Conservation (phyloP, 2,797 vertebrate genomes). For the Toxotes lorentzi region DNA sequence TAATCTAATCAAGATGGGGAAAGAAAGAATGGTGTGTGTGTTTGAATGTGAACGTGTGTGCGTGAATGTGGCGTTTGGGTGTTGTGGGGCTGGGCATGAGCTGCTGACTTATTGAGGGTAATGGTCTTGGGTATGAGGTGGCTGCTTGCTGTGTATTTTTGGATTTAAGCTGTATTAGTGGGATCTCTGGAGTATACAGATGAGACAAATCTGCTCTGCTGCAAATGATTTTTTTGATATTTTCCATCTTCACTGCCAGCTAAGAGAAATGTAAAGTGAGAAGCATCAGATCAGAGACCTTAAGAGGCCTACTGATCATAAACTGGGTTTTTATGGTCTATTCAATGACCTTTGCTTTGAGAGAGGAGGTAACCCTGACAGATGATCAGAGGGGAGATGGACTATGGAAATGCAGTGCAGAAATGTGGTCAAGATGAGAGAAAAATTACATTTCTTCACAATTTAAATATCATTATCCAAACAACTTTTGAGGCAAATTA, state of each 20-base stretch:
- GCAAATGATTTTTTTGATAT: constrained; percentile 9
- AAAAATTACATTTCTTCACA: constrained; percentile 23
- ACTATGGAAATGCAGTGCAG: constrained; percentile 9
- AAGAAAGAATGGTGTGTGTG: constrained; percentile 59
- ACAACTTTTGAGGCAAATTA: constrained; percentile 1
- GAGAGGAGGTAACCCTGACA: not conserved
- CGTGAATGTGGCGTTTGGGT: constrained; percentile 30
- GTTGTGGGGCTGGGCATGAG: constrained; percentile 8
- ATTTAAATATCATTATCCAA: constrained; percentile 31
- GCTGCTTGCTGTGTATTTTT: constrained; percentile 19
- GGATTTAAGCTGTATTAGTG: constrained; percentile 10
- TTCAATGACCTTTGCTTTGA: constrained; percentile 7
- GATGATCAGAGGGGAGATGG: constrained; percentile 30
- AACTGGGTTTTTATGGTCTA: constrained; percentile 10
- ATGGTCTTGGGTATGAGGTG: constrained; percentile 34
- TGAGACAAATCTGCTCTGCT: constrained; percentile 9
- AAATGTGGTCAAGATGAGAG: constrained; percentile 6
- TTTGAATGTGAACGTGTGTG: constrained; percentile 19
- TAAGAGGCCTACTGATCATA: constrained; percentile 18
- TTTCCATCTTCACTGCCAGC: constrained; percentile 18
- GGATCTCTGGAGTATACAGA: constrained; percentile 17
- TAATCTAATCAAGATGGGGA: constrained; percentile 86
- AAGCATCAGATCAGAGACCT: constrained; percentile 5
- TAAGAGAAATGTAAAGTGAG: constrained; percentile 20
- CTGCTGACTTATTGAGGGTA: constrained; percentile 24